These are phyloP conservation scores for Scartelaos histophorus DNA, from an alignment of 2,113 vertebrate species.

Conservation along the genomic window DNA sequence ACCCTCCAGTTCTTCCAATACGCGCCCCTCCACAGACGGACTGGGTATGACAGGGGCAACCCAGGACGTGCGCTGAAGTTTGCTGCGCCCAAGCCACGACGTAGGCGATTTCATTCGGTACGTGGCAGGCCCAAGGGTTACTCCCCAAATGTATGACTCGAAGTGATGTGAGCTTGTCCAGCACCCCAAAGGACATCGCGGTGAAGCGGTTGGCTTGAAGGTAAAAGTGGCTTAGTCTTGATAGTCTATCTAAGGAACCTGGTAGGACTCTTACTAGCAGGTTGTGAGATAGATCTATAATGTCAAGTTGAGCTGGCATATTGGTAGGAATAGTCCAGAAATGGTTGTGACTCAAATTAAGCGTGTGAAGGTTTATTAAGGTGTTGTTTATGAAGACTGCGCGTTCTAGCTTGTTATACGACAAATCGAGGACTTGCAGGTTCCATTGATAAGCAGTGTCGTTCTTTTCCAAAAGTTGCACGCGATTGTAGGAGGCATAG, in stretches of 20 bases:
- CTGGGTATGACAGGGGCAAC: conserved; percentile 83
- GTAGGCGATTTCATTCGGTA: conserved; percentile 75
- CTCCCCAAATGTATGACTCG: conserved; percentile 82
- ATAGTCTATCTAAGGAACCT: conserved; percentile 84
- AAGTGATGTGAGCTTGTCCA: conserved; percentile 81
- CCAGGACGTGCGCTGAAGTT: conserved; percentile 76
- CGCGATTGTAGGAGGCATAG: conserved; percentile 84
- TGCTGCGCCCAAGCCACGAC: conserved; percentile 82
- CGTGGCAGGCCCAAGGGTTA: conserved; percentile 91
- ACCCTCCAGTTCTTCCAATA: conserved; percentile 49
- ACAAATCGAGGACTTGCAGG: conserved; percentile 86
- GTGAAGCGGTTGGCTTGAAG: conserved; percentile 92
- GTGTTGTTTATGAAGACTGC: conserved; percentile 96
- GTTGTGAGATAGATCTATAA: conserved; percentile 89
- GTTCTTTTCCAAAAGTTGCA: conserved; percentile 89
- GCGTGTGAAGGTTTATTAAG: conserved; percentile 81
- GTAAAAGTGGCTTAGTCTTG: conserved; percentile 81
- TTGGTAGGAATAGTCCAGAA: conserved; percentile 97
- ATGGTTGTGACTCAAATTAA: conserved; percentile 91
- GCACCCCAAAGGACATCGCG: conserved; percentile 79
- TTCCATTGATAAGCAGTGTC: conserved; percentile 97
- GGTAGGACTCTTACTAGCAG: conserved; percentile 88
- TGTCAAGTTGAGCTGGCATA: conserved; percentile 84
- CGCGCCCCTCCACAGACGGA: conserved; percentile 62
- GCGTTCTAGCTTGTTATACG: conserved; percentile 89